Conservation (phyloP, 23 tunicate species). For the Trididemnum clinides region DNA sequence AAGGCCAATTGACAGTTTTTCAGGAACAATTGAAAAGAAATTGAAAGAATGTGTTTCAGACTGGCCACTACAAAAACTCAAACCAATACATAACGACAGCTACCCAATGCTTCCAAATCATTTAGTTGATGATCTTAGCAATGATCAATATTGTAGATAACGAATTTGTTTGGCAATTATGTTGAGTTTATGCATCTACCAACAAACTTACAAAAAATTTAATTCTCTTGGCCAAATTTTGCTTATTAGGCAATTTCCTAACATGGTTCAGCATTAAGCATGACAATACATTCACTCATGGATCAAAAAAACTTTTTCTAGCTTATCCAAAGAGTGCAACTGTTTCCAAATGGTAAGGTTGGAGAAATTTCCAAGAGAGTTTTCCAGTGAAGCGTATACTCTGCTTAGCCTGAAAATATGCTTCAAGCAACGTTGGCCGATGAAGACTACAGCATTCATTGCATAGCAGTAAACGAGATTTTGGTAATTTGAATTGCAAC, state of each 20-base stretch:
- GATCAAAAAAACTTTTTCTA: neutral
- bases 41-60: neutral
- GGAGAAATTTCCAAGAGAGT: no score
- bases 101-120: neutral
- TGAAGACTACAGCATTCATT: no score
- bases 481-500: no score
- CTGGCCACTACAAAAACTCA: no score
- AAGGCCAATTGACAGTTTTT: neutral
- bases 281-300: neutral
- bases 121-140: neutral
- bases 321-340: no score
- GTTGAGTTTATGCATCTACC: neutral
- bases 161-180: neutral
- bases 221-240: neutral
- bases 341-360: no score
- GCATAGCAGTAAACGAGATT: no score
- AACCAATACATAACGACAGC: neutral
- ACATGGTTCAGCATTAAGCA: neutral
- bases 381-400: no score
- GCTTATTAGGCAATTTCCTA: neutral
- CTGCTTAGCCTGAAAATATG: no score
- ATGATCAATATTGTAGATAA: neutral
- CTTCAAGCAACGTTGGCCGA: no score
- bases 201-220: neutral
- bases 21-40: neutral